Evolutionary conservation across 2,888 invertebrate species (phyloP).

Genomic region (Melieria crassipennis): DNA sequence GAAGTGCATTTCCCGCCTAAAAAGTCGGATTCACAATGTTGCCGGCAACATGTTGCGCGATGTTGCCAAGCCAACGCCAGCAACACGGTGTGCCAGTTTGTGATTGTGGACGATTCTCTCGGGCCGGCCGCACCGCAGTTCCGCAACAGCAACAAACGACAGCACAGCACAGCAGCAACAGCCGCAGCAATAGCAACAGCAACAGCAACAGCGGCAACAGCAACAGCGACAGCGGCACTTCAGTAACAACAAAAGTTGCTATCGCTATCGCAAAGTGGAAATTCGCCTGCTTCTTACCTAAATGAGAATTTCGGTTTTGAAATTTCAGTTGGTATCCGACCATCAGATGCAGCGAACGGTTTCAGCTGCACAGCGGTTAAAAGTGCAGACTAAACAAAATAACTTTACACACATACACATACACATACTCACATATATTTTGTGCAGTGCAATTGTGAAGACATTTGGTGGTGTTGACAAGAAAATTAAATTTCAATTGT

Average conservation of each 20-base stretch:
- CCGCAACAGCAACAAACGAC: not conserved
- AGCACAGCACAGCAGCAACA: not conserved
- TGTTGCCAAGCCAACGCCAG: constrained; percentile 17
- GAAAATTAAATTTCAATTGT: too few relatives aligned
- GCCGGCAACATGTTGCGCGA: constrained; percentile 16
- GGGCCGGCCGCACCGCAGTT: too few relatives aligned
- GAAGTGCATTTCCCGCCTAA: constrained; percentile 30
- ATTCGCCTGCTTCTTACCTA: constrained; percentile 48
- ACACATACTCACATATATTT: not conserved
- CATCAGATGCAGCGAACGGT: constrained; percentile 46
- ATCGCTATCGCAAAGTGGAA: constrained; percentile 37
- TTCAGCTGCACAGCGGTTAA: constrained; percentile 20
- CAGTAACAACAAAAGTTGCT: constrained; percentile 27
- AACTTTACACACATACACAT: not conserved
- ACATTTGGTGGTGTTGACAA: too few relatives aligned
- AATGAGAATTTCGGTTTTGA: constrained; percentile 45
- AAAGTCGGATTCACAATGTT: not conserved
- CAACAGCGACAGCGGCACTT: constrained; percentile 24
- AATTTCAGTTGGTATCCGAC: constrained; percentile 49
- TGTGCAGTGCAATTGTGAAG: too few relatives aligned
- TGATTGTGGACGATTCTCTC: too few relatives aligned
- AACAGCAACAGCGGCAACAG: constrained; percentile 8
- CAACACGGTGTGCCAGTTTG: not conserved
- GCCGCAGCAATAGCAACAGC: not conserved
- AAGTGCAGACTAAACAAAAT: not conserved